These are phyloP conservation scores for Lagocephalus sceleratus DNA, from an alignment of 2,797 vertebrate genomes.

Conservation along the genomic window DNA sequence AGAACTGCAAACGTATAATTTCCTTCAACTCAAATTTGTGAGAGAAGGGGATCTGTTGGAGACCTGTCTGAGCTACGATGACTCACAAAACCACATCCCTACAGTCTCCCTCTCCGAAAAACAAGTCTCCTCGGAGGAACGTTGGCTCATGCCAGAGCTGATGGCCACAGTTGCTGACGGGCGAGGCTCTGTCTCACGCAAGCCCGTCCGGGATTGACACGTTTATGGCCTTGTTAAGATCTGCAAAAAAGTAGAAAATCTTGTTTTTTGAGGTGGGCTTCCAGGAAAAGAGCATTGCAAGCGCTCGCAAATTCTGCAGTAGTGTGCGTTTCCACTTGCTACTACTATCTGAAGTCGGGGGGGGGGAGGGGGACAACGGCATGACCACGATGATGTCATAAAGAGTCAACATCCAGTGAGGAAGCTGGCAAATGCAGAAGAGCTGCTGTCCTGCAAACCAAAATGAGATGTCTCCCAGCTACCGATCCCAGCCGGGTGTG, in stretches of 20 bases:
- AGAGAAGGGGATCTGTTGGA: slow-evolving; percentile 15
- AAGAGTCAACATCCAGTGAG: too few relatives aligned
- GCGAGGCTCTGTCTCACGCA: slow-evolving; percentile 23
- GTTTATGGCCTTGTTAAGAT: slow-evolving; percentile 50
- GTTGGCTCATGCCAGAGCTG: slow-evolving; percentile 52
- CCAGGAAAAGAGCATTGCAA: too few relatives aligned
- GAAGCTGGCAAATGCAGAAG: too few relatives aligned
- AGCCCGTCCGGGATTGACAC: slow-evolving; percentile 13
- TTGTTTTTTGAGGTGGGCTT: too few relatives aligned
- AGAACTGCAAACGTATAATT: slow-evolving; percentile 3
- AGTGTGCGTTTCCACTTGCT: too few relatives aligned
- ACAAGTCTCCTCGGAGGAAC: slow-evolving; percentile 29
- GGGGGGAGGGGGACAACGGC: too few relatives aligned
- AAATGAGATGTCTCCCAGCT: too few relatives aligned
- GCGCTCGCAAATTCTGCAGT: too few relatives aligned
- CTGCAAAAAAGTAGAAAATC: slow-evolving; percentile 30
- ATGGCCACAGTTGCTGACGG: slow-evolving; percentile 40
- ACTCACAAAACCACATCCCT: slow-evolving; percentile 53
- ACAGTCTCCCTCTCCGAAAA: not conserved
- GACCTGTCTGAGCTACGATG: slow-evolving; percentile 18
- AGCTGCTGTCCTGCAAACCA: too few relatives aligned
- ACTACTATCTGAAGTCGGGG: too few relatives aligned
- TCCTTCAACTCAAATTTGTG: not conserved
- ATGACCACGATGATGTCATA: too few relatives aligned
- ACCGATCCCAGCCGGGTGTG: too few relatives aligned